These are phyloP conservation scores for Halocaridina rubra DNA, from an alignment of 2,888 invertebrate species.

Conservation along the genomic window DNA sequence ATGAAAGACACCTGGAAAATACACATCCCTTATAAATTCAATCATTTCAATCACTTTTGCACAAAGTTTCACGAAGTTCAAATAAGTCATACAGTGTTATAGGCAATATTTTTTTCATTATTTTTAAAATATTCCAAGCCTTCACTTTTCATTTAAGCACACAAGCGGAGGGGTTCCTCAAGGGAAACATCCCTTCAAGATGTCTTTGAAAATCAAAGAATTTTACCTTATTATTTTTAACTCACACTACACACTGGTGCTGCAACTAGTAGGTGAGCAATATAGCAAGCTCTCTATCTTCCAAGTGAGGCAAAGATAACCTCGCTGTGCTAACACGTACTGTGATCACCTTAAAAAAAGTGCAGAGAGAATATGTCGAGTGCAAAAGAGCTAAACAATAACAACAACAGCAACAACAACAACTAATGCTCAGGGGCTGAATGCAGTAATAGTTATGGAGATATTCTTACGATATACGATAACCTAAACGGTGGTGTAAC, in stretches of 20 bases:
- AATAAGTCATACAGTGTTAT: too few species aligned
- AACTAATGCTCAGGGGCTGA: constrained; percentile 51
- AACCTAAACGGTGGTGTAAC: too few species aligned
- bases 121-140: background rate
- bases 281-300: background rate
- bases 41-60: background rate
- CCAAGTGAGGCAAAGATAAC: background rate
- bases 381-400: constrained; percentile 48
- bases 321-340: constrained; percentile 9
- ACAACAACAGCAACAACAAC: constrained; percentile 49
- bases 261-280: background rate
- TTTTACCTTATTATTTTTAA: too few species aligned
- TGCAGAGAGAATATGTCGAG: constrained; percentile 39
- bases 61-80: background rate
- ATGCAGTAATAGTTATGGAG: too few species aligned
- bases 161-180: too few species aligned
- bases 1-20: background rate
- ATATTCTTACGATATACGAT: too few species aligned
- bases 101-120: background rate
- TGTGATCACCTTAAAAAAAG: constrained; percentile 14
- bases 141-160: background rate
- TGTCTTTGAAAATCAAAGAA: too few species aligned
- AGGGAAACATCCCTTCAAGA: too few species aligned
- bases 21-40: background rate
- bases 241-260: too few species aligned